Evolutionary conservation across 2,113 vertebrate genomes (phyloP).

Genomic region (Chloroceryle aenea): DNA sequence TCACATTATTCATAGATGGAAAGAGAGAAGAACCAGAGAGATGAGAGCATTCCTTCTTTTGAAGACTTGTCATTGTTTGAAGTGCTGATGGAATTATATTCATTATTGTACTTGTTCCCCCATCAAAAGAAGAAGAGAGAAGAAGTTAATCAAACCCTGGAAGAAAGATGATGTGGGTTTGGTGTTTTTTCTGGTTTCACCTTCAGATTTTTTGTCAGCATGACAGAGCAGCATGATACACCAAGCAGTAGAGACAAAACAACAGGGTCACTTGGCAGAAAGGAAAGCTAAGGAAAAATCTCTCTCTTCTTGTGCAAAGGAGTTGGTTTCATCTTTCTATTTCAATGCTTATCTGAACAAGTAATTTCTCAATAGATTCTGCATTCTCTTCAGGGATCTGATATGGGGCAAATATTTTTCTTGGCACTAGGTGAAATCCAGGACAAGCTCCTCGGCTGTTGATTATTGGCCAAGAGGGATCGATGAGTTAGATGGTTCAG

Average conservation of each 20-base stretch:
- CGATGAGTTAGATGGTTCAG: too few species aligned
- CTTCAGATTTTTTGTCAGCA: not conserved
- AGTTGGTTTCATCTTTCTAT: not conserved
- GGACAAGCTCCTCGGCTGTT: not conserved
- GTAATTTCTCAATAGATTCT: not conserved
- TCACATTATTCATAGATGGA: not conserved
- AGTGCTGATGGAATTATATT: not conserved
- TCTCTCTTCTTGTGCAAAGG: not conserved
- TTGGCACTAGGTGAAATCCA: not conserved
- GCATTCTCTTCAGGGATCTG: not conserved
- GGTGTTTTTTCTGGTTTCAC: not conserved
- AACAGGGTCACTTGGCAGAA: not conserved
- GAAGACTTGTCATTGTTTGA: not conserved
- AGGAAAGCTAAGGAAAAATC: not conserved
- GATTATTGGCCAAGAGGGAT: accelerated
- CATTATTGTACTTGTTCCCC: not conserved
- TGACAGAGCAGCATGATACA: not conserved
- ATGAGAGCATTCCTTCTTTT: not conserved
- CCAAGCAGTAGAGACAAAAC: not conserved
- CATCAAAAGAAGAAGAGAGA: not conserved
- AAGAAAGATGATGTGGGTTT: not conserved
- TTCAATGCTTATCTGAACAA: not conserved
- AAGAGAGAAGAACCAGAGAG: not conserved
- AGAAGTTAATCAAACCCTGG: not conserved
- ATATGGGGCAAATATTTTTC: not conserved